phyloP scores from a whole-genome alignment of 2,113 vertebrate species.

The Tringa solitaria region DNA sequence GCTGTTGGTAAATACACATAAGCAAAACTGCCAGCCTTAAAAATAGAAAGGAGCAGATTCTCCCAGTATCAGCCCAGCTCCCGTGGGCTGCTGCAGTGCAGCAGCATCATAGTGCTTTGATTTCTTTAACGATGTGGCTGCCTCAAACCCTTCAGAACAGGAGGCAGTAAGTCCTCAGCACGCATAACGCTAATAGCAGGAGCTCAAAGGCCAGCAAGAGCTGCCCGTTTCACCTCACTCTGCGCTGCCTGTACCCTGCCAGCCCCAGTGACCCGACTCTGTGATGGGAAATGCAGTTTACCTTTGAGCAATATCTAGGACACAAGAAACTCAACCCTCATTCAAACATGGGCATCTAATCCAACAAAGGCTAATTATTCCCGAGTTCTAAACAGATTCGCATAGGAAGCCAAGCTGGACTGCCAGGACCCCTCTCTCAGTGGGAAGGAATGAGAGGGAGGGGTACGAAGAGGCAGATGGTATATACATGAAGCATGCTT shows the following conservation, averaged over 20 bases:
- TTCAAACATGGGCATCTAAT: neutral
- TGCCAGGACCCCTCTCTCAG: neutral
- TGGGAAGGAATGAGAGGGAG: neutral
- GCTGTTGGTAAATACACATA: neutral
- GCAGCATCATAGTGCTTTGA: neutral
- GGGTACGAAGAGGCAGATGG: neutral
- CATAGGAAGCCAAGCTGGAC: neutral
- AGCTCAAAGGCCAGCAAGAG: neutral
- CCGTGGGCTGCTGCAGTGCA: neutral
- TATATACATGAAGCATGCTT: neutral
- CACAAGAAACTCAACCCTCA: neutral
- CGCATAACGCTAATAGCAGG: accelerated
- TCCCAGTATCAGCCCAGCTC: neutral
- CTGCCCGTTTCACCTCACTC: neutral
- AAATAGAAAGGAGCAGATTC: neutral
- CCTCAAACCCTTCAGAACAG: neutral
- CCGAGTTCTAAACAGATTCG: neutral
- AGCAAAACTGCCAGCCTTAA: neutral
- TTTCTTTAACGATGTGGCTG: neutral
- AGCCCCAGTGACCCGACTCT: accelerated
- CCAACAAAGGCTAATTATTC: constrained; percentile 30
- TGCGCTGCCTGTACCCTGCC: neutral
- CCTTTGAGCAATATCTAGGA: neutral
- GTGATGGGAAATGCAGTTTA: neutral
- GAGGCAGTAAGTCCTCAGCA: neutral